phyloP scores from a whole-genome alignment of 1,140 invertebrate species.

The Hylaeus volcanicus region DNA sequence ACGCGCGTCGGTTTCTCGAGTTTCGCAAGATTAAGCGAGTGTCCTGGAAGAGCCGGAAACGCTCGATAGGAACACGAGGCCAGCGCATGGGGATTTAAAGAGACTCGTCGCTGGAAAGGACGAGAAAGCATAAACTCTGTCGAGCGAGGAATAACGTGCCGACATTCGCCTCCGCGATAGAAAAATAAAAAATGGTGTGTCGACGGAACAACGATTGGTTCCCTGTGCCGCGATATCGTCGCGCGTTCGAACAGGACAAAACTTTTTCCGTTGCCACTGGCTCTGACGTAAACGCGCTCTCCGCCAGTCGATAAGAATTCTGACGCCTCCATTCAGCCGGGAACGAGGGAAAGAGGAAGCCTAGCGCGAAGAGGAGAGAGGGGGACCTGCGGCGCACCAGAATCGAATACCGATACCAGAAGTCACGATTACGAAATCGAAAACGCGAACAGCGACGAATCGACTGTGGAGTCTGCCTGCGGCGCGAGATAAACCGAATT shows the following conservation, averaged over 20 bases:
- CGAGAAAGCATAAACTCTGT: conserved; percentile 38
- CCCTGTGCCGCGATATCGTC: conserved; percentile 3
- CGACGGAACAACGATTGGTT: conserved; percentile 45
- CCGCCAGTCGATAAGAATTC: conserved; percentile 73
- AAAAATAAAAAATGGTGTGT: background rate
- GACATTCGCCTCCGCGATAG: conserved; percentile 37
- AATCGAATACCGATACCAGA: conserved; percentile 48
- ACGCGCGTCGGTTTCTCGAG: conserved; percentile 2
- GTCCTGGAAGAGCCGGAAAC: background rate
- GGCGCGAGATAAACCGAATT: conserved; percentile 30
- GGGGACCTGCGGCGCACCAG: background rate
- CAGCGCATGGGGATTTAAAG: conserved; percentile 63
- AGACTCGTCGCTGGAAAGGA: conserved; percentile 41
- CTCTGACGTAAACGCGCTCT: conserved; percentile 71
- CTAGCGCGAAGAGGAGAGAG: background rate
- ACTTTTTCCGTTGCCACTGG: conserved; percentile 56
- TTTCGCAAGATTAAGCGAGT: conserved; percentile 43
- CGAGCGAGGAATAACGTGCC: conserved; percentile 41
- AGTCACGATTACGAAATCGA: conserved; percentile 54
- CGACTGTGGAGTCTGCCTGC: conserved; percentile 11
- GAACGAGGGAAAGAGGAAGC: conserved; percentile 48
- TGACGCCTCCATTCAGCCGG: conserved; percentile 71
- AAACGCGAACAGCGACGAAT: background rate
- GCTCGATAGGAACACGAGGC: background rate
- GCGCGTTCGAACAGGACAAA: conserved; percentile 42